Base-by-base conservation (phyloP, 2,797 vertebrate genomes). In the Pseudotriccus pelzelni region DNA sequence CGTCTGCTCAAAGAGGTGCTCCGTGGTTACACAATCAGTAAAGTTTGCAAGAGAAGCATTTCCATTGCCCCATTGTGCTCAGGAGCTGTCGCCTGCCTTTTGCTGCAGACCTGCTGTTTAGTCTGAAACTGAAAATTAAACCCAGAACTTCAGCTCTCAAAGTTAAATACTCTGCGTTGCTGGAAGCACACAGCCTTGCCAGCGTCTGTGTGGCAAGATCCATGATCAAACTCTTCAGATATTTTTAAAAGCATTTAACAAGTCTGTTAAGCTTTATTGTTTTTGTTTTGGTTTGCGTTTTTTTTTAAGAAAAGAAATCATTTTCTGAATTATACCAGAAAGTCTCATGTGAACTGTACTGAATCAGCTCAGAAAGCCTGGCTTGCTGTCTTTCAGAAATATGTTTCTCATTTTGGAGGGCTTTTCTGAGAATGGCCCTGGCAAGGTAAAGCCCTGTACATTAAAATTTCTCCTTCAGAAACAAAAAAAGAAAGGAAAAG, bases 91-190 rank as follows among this genome's bases (percentile, higher is more conserved):
- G 52, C 76, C 85, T 96, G 79, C 94, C 89, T 96, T 94, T 93
- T 9, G 7, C 87, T 90, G 63, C 84, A 97, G 95, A 95, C 90
- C 84, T 82, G 91, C 94, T 97, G 94, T 97, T 97, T 97, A 97
- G 95, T 97, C 96, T 97, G 95, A 96, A 97, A 87, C 88, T 84
- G 92, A 90, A 97, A 97, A 97, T 97, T 94, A 97, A 98, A 97
- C 87, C 93, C 95, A 96, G 96, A 97, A 87, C 90, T 95, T 94
- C 79, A 64, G 86, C 85, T 92, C 84, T 95, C 72, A 46, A 36
- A 84, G 67, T 96, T 94, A 90, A 96, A 91, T 92, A 34, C 68
- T 83, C 30, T 63, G 60, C 75, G 37, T 96, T 87, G 87, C 84
- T 89, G 95, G 85, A 86, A 92, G 87, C 53, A 44, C 14, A 11